Evolutionary conservation across 2,888 invertebrate genomes (phyloP), one percentile per base, ranked within the genome.

Genomic region (Oxystoma pomonae): DNA sequence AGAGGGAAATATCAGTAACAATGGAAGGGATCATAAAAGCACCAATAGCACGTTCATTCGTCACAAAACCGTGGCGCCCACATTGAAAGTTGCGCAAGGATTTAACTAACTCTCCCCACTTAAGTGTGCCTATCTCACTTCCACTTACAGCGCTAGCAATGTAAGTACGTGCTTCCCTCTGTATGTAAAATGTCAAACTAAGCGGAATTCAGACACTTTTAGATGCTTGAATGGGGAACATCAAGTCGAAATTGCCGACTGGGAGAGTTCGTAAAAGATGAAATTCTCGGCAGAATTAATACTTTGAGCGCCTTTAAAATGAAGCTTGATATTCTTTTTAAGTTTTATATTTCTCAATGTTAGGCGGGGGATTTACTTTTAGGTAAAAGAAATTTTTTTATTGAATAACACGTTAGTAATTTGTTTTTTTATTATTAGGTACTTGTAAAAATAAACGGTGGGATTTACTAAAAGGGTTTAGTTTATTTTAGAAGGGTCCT

Each of bases 41-140:
- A 82, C 85, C 85, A 85, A 85, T 85, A 79, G 83, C 83, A 82
- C 83, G 81, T 78, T 82, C 82, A 84, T 84, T 83, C 84, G 84
- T 84, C 83, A 83, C 82, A 81, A 76, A 77, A 78, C 78, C 71
- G 65, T 61, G 76, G 77, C 78, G 79, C 78, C 78, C 79, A 78
- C 78, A 76, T 74, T 71, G 72, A 73, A 74, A 73, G 74, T 77
- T 80, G 80, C 80, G 80, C 80, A 78, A 76, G 76, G 71, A 76
- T 75, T 76, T 75, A 72, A 74, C 76, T 74, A 76, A 76, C 78
- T 78, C 76, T 75, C 35, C 35, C 35, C 35, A 35, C 35, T 35
- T 35, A 35, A 75, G 76, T 76, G 70, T 57, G 5, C 57, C 20
- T 20, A 19, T 50, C 50, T 49, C 17, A 50, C 3, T 35, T 35